phyloP scores from a whole-genome alignment of 2,113 vertebrate species.

The Cebus imitator region DNA sequence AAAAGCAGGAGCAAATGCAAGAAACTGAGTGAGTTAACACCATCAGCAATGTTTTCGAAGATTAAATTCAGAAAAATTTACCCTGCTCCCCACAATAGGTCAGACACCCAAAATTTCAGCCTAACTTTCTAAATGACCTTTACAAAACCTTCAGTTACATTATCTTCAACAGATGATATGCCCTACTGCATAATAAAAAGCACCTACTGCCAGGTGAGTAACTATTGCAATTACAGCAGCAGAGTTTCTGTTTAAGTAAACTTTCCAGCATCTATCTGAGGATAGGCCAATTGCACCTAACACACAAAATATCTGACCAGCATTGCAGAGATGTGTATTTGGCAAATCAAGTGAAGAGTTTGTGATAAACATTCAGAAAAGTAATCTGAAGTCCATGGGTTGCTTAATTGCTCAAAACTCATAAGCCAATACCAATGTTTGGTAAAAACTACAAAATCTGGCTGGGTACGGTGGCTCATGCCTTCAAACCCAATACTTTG shows the following conservation, averaged over 20 bases:
- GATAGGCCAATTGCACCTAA: constrained; percentile 41
- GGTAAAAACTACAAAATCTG: constrained; percentile 13
- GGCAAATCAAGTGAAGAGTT: neutral
- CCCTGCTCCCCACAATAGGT: neutral
- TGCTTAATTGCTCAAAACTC: constrained; percentile 49
- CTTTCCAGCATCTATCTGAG: neutral
- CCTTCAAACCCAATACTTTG: no score
- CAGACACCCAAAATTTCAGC: neutral
- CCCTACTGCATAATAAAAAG: neutral
- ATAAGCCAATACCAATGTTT: constrained; percentile 53
- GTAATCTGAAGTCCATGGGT: constrained; percentile 22
- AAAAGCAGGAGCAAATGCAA: neutral
- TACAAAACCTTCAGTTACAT: neutral
- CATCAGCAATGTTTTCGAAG: neutral
- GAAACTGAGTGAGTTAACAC: neutral
- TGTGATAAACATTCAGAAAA: constrained; percentile 72
- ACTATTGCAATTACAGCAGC: constrained; percentile 57
- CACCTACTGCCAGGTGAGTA: constrained; percentile 38
- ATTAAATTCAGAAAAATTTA: neutral
- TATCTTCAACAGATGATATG: neutral
- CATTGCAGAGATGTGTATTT: neutral
- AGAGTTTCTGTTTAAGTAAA: constrained; percentile 67
- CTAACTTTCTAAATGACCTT: constrained; percentile 7
- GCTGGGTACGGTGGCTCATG: no score
- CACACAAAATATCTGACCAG: constrained; percentile 45